Percentiles rank a stretch among this genome's conserved stretches.
Conservation (phyloP, 2,113 vertebrate genomes). For the Chlamydotis undulata region DNA sequence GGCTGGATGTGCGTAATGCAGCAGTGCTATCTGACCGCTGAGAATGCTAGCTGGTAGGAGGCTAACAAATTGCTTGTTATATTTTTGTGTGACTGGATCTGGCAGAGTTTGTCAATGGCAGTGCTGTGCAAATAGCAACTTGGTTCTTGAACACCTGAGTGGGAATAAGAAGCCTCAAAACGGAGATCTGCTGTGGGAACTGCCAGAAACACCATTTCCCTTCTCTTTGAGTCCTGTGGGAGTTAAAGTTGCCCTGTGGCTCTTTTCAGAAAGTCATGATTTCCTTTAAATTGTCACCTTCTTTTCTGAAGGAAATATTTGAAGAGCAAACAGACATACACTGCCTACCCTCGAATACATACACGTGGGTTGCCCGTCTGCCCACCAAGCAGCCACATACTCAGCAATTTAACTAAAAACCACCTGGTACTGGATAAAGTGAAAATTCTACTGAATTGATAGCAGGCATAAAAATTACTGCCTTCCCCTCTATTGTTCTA, state of each 20-base stretch:
- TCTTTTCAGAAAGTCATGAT: not conserved
- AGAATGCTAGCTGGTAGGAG: not conserved
- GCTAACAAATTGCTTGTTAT: not conserved
- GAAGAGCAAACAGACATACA: not conserved
- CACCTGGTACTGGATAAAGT: not conserved
- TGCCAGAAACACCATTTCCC: not conserved
- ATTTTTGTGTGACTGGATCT: not conserved
- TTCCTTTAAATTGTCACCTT: not conserved
- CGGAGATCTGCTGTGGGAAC: not conserved
- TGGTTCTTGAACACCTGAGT: not conserved
- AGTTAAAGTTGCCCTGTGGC: not conserved
- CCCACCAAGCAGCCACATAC: not conserved
- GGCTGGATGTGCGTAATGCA: not conserved
- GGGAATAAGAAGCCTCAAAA: constrained; percentile 17
- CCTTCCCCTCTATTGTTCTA: not conserved
- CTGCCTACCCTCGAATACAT: not conserved
- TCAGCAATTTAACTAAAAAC: not conserved
- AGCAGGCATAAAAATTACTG: not conserved
- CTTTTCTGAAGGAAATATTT: not conserved
- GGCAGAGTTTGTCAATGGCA: not conserved
- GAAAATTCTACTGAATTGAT: not conserved
- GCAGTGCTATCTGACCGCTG: not conserved
- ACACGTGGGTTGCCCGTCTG: not conserved
- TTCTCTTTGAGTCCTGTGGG: not conserved
- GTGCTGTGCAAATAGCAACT: constrained; percentile 19